phyloP scores from a whole-genome alignment of 2,888 invertebrate species.

The Macrophya annulata region DNA sequence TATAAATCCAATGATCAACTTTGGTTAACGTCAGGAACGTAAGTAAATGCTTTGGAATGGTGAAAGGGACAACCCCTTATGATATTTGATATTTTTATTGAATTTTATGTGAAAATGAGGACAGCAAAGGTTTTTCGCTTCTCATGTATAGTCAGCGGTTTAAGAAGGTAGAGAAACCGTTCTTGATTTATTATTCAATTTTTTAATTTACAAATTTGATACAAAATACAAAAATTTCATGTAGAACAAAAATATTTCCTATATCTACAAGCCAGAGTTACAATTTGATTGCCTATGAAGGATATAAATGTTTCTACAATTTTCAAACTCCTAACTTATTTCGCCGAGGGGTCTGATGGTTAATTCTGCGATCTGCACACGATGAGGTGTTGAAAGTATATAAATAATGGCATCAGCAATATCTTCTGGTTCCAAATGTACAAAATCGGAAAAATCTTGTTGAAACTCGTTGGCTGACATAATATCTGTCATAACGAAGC shows the following conservation, averaged over 20 bases:
- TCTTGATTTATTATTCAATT: not conserved
- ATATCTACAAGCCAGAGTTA: not conserved
- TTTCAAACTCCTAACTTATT: conserved; percentile 22
- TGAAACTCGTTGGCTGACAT: conserved; percentile 72
- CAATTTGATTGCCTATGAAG: no score
- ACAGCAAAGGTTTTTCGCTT: not conserved
- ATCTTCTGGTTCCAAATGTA: conserved; percentile 74
- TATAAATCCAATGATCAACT: no score
- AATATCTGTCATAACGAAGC: conserved; percentile 82
- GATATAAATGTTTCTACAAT: not conserved
- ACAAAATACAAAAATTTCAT: not conserved
- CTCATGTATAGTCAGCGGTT: not conserved
- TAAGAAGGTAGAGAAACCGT: not conserved
- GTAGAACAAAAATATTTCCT: not conserved
- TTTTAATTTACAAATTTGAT: not conserved
- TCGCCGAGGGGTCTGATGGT: conserved; percentile 64
- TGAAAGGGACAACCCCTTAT: not conserved
- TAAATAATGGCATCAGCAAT: conserved; percentile 78
- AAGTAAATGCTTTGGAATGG: not conserved
- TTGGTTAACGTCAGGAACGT: not conserved
- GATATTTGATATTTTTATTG: not conserved
- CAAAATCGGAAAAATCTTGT: not conserved
- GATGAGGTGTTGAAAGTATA: conserved; percentile 74
- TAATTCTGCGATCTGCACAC: conserved; percentile 71
- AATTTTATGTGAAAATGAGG: not conserved